These are phyloP conservation scores for Mormoops blainvillei DNA, from an alignment of 2,113 vertebrate genomes.

Conservation along the genomic window DNA sequence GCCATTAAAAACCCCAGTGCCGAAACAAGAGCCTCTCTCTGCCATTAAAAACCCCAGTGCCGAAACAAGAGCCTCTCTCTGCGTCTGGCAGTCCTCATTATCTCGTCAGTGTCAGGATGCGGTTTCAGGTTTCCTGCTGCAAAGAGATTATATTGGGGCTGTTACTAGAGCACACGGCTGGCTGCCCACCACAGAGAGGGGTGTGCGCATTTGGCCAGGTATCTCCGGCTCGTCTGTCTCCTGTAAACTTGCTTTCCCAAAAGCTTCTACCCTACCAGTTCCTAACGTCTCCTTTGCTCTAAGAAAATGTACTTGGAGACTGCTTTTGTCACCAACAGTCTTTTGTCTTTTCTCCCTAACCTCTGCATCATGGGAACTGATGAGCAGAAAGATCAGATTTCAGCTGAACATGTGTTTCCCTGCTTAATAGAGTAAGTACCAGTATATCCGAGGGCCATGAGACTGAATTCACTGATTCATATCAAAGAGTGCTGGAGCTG, in stretches of 20 bases:
- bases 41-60: not conserved
- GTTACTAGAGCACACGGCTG: not conserved
- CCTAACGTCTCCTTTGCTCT: not conserved
- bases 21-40: not conserved
- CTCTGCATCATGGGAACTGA: not conserved
- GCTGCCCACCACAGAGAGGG: not conserved
- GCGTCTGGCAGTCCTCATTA: not conserved
- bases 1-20: not conserved
- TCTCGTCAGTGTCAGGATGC: not conserved
- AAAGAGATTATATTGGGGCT: conserved; percentile 20
- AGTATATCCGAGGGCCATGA: not conserved
- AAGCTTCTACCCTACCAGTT: not conserved
- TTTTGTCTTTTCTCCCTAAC: conserved; percentile 32
- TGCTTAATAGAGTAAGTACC: conserved; percentile 17
- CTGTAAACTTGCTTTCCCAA: not conserved
- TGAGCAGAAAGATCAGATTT: conserved; percentile 21
- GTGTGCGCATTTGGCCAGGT: not conserved
- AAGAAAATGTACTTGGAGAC: not conserved
- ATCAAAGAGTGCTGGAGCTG: conserved; percentile 4
- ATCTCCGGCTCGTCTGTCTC: not conserved
- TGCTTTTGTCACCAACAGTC: not conserved
- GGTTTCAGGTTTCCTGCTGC: not conserved
- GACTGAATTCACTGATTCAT: not conserved
- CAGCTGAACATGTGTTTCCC: conserved; percentile 4
- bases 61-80: not conserved